Base-by-base conservation (phyloP, 2,888 invertebrate genomes). In the Heteromurus nitidus region DNA sequence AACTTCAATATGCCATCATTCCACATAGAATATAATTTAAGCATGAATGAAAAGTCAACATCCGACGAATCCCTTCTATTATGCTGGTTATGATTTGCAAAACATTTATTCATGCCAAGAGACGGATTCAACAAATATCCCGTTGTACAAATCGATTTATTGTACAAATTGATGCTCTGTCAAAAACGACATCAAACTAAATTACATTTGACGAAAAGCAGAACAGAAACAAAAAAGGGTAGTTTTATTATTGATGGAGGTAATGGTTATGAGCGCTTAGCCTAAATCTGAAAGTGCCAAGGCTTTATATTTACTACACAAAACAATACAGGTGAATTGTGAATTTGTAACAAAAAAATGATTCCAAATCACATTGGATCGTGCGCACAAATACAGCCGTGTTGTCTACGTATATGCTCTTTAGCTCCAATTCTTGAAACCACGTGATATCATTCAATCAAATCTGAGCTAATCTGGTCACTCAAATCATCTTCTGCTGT, bases 161-260 rank as follows among this genome's bases (percentile, higher is more conserved):
- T 55, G 24, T 26, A 55, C 24, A 55, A 28, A 60, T 60, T 60
- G 31, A 30, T 60, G 18, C 60, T 30, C 31, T 60, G 60, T 60
- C 60, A 60, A 60, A 60, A 60, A 30, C 31, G 60, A 60, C 60
- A 60, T 31, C 30, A 60, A 60, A n/a, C 13, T 18, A 60, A 60
- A 60, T 60, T 60, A 31, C n/a, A 16, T 60, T 60, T 64, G 42
- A 64, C 16, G 64, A 16, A 64, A 64, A 64, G 64, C 42, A 64
- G 64, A 42, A 24, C 64, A 64, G 64, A 64, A 64, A 64, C 64
- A 64, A 64, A 64, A 42, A 42, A 20, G 3, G 36, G 7, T 36
- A n/a, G 60, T 60, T 9, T 55, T 55, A 26, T n/a, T n/a, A 36
- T 53, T 22, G 20, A 7, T 22, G 22, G 18, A 53, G 20, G 53